These are phyloP conservation scores for Apeira syringaria DNA, from an alignment of 2,888 invertebrate species.

Conservation along the genomic window DNA sequence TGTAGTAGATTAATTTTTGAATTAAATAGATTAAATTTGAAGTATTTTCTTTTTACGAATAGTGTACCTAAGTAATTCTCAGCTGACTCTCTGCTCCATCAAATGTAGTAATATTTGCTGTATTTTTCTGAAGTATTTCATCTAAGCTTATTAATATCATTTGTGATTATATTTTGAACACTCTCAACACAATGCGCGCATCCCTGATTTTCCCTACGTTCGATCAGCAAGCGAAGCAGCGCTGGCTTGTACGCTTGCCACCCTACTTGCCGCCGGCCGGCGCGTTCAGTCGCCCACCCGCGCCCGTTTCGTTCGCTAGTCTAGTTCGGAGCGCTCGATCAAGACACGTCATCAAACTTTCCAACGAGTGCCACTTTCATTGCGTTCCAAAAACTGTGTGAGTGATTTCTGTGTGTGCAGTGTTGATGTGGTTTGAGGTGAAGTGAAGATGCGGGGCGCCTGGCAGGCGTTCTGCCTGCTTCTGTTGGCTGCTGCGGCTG, in stretches of 20 bases:
- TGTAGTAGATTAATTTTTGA: too few relatives aligned
- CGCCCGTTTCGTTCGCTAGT: slow-evolving; percentile 40
- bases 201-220: background rate
- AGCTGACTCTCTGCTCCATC: too few relatives aligned
- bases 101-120: too few relatives aligned
- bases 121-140: too few relatives aligned
- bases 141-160: too few relatives aligned
- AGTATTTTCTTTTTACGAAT: too few relatives aligned
- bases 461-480: slow-evolving; percentile 74
- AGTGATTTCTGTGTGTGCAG: slow-evolving; percentile 57
- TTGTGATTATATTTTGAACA: too few relatives aligned
- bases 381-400: slow-evolving; percentile 41
- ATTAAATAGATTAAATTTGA: too few relatives aligned
- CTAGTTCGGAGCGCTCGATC: slow-evolving; percentile 30
- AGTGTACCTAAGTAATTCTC: too few relatives aligned
- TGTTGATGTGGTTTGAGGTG: slow-evolving; percentile 70
- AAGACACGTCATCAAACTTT: slow-evolving; percentile 74
- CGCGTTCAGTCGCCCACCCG: slow-evolving; percentile 58
- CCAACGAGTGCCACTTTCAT: slow-evolving; percentile 64
- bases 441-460: slow-evolving; percentile 75
- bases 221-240: slow-evolving; percentile 8
- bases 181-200: too few relatives aligned
- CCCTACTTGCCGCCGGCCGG: slow-evolving; percentile 55
- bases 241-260: slow-evolving; percentile 38
- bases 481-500: slow-evolving; percentile 57